Evolutionary conservation across 2,797 vertebrate genomes (phyloP).

Genomic region (Cynopterus sphinx): DNA sequence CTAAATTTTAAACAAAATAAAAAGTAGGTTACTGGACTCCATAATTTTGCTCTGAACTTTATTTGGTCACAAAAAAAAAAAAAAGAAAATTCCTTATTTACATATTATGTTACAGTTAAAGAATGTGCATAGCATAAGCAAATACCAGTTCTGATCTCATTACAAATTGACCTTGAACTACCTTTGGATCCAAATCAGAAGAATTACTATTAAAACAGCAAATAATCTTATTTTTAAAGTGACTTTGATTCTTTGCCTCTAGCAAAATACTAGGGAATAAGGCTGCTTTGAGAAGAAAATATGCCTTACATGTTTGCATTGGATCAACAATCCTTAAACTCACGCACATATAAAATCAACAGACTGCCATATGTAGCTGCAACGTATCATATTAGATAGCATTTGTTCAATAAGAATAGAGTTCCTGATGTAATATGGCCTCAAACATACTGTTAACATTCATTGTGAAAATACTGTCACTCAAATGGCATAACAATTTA

Average conservation of each 20-base stretch:
- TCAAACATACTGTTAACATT: neutral
- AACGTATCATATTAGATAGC: neutral
- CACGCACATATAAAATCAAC: neutral
- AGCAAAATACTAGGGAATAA: neutral
- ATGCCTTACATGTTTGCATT: neutral
- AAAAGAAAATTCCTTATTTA: neutral
- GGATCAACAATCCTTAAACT: neutral
- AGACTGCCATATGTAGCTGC: neutral
- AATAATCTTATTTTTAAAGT: neutral
- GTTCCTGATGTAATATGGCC: neutral
- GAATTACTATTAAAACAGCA: neutral
- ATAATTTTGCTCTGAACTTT: neutral
- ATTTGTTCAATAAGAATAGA: neutral
- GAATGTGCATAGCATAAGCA: neutral
- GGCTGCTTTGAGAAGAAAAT: neutral
- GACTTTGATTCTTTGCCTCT: neutral
- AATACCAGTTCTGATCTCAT: neutral
- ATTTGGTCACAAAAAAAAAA: neutral
- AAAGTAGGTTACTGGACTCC: neutral
- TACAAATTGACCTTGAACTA: neutral
- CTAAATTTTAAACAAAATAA: conserved; percentile 37
- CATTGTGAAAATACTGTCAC: neutral
- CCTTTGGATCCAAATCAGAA: neutral
- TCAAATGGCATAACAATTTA: neutral
- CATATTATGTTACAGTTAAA: conserved; percentile 4